Base-by-base conservation (phyloP, 2,113 vertebrate genomes). In the Oreocharis arfaki region DNA sequence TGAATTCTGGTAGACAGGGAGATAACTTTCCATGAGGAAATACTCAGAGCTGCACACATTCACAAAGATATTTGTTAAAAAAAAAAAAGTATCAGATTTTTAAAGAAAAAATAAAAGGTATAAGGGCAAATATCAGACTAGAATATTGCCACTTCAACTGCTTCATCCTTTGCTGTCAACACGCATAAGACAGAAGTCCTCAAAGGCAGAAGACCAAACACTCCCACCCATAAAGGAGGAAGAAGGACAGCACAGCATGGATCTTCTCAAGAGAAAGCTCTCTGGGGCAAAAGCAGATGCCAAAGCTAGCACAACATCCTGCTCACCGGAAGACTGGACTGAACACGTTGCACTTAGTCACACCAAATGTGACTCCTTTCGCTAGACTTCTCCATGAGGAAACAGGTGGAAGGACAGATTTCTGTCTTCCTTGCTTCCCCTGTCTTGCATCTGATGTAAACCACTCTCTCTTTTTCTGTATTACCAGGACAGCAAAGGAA, bases 341-440 rank as follows among this genome's bases (percentile, higher is more conserved):
- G 88, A 95, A 84, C 64, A 56, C 79, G 91, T 56, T 44, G 67
- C 87, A 90, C 76, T 90, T 44, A 56, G 92, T 52, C 82, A 78
- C 33, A 63, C 24, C 11, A 35, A 86, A 80, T 85, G 56, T 59
- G 82, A 80, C 67, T 64, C 81, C 74, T 91, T 64, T 75, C 64
- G 68, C 52, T 93, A 22, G 24, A 81, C 85, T 92, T 81, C 68
- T 93, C 1, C 13, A 37, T 6, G 64, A 90, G 63, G 79, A 91
- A 96, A 89, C 85, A 94, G 82, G 79, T 90, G 88, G 92, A 95
- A 94, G 33, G 68, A 95, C 93, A 96, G 90, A 93, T 87, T 91
- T 90, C 81, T 90, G 56, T 78, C 85, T 95, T 93, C 60, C 71
- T 81, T 90, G 71, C 69, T 94, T 96, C 85, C 79, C 93, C 87